phyloP scores from a whole-genome alignment of 2,888 invertebrate genomes.

The Tiliacea citrago region DNA sequence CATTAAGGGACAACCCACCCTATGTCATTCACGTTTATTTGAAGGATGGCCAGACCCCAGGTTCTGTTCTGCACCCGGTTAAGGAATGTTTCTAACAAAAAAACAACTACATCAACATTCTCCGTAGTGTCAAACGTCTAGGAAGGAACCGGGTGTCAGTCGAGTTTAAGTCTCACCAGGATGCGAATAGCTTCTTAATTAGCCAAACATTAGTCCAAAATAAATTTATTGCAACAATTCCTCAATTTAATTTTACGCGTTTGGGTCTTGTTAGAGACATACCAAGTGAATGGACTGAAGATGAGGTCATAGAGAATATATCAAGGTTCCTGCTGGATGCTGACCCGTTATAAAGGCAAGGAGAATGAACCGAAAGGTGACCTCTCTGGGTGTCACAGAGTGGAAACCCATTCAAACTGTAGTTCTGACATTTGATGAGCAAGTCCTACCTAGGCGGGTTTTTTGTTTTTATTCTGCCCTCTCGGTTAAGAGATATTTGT shows the following conservation, averaged over 20 bases:
- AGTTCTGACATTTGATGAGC: too few relatives aligned
- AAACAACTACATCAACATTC: background rate
- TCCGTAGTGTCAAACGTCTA: background rate
- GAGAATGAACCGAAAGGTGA: too few relatives aligned
- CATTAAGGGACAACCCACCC: too few relatives aligned
- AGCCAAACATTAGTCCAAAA: background rate
- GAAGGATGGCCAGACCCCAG: background rate
- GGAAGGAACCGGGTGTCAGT: background rate
- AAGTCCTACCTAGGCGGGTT: too few relatives aligned
- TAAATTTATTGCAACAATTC: background rate
- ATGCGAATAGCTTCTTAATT: background rate
- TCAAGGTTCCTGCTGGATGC: background rate
- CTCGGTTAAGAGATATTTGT: too few relatives aligned
- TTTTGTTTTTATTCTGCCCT: too few relatives aligned
- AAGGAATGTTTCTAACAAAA: background rate
- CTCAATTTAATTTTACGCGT: background rate
- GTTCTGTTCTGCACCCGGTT: too few relatives aligned
- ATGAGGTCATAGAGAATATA: background rate
- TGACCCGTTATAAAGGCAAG: background rate
- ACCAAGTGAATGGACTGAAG: background rate
- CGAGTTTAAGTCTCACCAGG: background rate
- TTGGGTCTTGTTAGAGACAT: too few relatives aligned
- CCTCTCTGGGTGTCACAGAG: too few relatives aligned
- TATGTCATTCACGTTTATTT: too few relatives aligned
- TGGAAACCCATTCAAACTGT: too few relatives aligned